Base-by-base conservation (phyloP, 2,113 vertebrate genomes). In the Carassius carassius region DNA sequence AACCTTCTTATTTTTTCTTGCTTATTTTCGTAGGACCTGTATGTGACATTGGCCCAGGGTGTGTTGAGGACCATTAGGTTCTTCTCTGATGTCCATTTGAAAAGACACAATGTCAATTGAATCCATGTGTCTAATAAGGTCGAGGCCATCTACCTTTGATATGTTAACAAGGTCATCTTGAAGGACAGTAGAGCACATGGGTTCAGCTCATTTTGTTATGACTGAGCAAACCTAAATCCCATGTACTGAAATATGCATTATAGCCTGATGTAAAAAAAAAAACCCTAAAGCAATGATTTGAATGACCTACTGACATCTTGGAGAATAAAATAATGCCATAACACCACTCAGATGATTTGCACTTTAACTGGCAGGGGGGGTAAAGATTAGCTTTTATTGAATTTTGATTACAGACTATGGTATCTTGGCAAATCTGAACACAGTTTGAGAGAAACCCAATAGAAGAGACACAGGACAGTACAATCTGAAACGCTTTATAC, bases 81-180 rank as follows among this genome's bases (percentile, higher is more conserved):
- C 35, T 75, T 82, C 58, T 63, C 63, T 78, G 78, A 84, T 76
- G 65, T 35, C 47, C 51, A 16, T 79, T 78, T 25, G 56, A 63
- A n/a, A 72, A 47, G 9, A 25, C 4, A 19, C 23, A 32, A 86
- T 72, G 65, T 63, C 88, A 89, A 88, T 89, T 83, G 85, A 88
- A 80, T 65, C 73, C 62, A 58, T 62, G 72, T 16, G 19, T 69
- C 74, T 69, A 80, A 84, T n/a, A 69, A 84, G 85, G 87, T 86
- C 86, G 81, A 21, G 56, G 23, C 58, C 70, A 72, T 67, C 86
- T 77, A 37, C 17, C 32, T 84, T 75, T 81, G 51, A 67, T 81
- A 72, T 87, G 87, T 67, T 88, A 82, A 82, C 84, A 72, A 88
- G 85, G 84, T 88, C 78, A 47, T 72, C 67, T 29, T 82, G 85